Conservation (phyloP, 2,797 vertebrate species). For the Bucorvus abyssinicus region DNA sequence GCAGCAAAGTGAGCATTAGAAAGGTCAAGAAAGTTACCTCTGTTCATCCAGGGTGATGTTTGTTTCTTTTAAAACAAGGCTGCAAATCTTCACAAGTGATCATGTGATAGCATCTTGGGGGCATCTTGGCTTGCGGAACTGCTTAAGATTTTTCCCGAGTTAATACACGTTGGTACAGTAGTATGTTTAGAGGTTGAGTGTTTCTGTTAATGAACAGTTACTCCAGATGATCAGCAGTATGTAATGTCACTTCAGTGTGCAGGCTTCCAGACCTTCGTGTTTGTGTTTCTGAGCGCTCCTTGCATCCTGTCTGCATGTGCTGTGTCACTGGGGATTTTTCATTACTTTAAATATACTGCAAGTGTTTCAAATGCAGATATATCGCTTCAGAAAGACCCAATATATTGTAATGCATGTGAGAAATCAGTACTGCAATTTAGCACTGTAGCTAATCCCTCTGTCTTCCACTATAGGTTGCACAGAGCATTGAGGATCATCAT, state of each 20-base stretch:
- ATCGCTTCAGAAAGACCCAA: not conserved
- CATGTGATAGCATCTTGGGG: not conserved
- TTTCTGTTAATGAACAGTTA: not conserved
- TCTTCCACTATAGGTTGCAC: slow-evolving; percentile 83
- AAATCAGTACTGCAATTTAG: not conserved
- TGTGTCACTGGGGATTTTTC: not conserved
- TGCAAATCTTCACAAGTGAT: not conserved
- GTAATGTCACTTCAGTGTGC: not conserved
- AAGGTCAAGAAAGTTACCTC: not conserved
- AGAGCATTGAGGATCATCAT: slow-evolving; percentile 96
- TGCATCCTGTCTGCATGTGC: fast-evolving
- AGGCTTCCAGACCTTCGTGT: not conserved
- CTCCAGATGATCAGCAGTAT: not conserved
- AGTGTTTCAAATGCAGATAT: not conserved
- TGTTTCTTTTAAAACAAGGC: not conserved
- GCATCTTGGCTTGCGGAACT: not conserved
- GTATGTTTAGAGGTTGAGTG: not conserved
- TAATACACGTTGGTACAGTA: not conserved
- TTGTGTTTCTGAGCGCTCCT: not conserved
- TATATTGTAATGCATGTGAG: not conserved
- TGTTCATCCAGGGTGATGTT: not conserved
- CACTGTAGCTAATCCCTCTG: slow-evolving; percentile 48
- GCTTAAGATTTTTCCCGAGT: not conserved
- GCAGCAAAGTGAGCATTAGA: not conserved
- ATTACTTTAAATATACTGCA: not conserved